These are phyloP conservation scores for Cariama cristata DNA, from an alignment of 2,113 vertebrate genomes.

Conservation along the genomic window DNA sequence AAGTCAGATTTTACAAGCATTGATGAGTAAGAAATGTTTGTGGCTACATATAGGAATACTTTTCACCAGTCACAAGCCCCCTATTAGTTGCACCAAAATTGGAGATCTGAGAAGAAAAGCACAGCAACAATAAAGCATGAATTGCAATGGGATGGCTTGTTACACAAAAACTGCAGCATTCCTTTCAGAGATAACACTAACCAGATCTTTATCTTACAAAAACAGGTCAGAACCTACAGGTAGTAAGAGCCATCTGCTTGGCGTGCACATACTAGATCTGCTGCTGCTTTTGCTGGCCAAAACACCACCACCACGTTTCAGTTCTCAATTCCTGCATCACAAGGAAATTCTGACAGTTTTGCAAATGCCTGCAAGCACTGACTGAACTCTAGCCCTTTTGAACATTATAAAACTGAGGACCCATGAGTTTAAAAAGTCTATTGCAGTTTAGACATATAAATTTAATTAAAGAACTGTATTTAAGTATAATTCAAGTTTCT, in stretches of 20 bases:
- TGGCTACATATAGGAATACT: background rate
- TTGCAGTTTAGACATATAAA: no score
- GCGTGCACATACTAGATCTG: background rate
- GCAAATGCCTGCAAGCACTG: background rate
- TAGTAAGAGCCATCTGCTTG: background rate
- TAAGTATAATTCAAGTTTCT: background rate
- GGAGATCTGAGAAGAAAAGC: background rate
- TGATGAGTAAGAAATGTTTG: slow-evolving; percentile 14
- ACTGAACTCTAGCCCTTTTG: background rate
- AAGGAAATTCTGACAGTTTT: background rate
- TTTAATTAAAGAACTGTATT: background rate
- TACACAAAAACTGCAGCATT: background rate
- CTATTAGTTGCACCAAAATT: background rate
- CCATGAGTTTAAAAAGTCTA: background rate
- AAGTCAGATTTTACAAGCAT: slow-evolving; percentile 10
- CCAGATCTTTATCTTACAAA: background rate
- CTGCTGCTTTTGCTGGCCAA: background rate
- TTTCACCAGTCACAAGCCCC: background rate
- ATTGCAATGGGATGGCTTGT: background rate
- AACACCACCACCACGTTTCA: background rate
- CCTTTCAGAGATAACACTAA: background rate
- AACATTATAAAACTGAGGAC: background rate
- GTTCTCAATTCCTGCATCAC: background rate
- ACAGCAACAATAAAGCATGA: background rate
- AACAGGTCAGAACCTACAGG: background rate